Evolutionary conservation across 2,888 invertebrate species (phyloP).

Genomic region (Onchidella celtica): DNA sequence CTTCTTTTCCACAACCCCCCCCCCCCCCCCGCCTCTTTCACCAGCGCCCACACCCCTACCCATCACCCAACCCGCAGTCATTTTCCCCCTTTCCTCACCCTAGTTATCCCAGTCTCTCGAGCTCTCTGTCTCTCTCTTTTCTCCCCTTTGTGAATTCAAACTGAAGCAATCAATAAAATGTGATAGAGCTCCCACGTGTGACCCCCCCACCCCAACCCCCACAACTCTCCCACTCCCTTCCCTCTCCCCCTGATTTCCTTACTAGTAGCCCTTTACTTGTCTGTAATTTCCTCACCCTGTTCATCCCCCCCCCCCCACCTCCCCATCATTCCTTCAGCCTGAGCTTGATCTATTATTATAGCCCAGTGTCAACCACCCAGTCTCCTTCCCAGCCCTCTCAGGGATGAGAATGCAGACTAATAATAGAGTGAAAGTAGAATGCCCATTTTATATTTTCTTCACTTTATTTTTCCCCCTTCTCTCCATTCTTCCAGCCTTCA

Average conservation of each 20-base stretch:
- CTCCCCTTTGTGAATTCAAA: neutral
- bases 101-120: neutral
- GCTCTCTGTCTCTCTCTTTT: neutral
- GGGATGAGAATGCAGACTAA: neutral
- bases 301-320: neutral
- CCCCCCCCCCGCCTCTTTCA: too few relatives aligned
- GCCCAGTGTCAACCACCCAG: neutral
- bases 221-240: neutral
- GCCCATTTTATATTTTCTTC: too few relatives aligned
- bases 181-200: slow-evolving; percentile 20
- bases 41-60: too few relatives aligned
- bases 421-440: neutral
- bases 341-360: slow-evolving; percentile 25
- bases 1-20: neutral
- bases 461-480: neutral
- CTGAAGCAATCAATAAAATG: slow-evolving; percentile 38
- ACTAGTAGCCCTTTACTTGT: neutral
- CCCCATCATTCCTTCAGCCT: neutral
- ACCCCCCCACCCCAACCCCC: slow-evolving; percentile 3
- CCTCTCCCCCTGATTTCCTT: neutral
- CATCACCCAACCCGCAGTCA: too few relatives aligned
- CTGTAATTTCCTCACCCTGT: slow-evolving; percentile 11
- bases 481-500: neutral
- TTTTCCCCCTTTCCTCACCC: neutral
- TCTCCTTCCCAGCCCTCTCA: slow-evolving; percentile 13